Percentiles rank a stretch among this genome's conserved stretches.
phyloP scores from a whole-genome alignment of 2,113 vertebrate species.

The Shinisaurus crocodilurus region DNA sequence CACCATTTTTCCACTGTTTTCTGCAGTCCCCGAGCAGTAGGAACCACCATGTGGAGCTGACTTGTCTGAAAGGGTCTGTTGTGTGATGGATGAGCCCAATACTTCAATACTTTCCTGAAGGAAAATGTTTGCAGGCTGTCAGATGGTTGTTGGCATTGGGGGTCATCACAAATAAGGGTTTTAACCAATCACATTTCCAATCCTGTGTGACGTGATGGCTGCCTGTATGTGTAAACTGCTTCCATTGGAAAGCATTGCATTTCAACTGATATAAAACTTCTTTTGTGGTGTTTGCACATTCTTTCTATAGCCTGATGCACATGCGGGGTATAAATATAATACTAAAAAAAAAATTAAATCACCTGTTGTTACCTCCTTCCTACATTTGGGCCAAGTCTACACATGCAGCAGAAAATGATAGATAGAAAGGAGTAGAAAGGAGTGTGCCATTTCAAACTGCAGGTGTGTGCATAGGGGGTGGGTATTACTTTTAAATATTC shows the following conservation, averaged over 20 bases:
- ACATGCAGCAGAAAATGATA: background rate
- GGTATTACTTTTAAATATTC: background rate
- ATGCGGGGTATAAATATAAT: too few relatives aligned
- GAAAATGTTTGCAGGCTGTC: background rate
- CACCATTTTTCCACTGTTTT: background rate
- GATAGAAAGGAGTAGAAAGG: background rate
- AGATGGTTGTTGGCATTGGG: background rate
- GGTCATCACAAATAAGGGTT: background rate
- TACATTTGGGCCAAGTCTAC: background rate
- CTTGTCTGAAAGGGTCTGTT: background rate
- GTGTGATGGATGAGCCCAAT: background rate
- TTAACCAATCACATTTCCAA: background rate
- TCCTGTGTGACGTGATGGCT: background rate
- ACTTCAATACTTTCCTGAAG: background rate
- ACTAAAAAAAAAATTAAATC: too few relatives aligned
- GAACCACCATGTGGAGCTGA: background rate
- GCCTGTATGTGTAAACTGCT: background rate
- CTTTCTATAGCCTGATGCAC: background rate
- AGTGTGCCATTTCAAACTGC: background rate
- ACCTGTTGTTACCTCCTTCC: background rate
- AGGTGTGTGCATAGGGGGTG: background rate
- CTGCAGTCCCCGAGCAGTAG: background rate
- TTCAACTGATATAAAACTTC: background rate
- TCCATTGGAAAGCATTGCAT: background rate
- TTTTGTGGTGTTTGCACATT: background rate